Evolutionary conservation across 2,113 vertebrate species (phyloP).

Genomic region (Rhinogobius similis): DNA sequence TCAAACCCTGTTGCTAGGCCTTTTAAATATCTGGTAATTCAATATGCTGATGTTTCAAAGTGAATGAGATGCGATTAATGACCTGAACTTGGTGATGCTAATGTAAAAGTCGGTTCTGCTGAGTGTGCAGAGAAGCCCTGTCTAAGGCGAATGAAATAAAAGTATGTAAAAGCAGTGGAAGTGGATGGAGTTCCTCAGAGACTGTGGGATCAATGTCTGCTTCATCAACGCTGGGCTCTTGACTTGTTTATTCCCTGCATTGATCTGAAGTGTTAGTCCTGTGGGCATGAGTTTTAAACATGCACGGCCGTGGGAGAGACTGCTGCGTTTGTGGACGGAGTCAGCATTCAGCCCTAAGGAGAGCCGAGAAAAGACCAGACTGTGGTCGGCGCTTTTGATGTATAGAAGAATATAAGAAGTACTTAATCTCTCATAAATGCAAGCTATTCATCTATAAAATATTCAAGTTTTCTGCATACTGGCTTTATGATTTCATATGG

Average conservation of each 20-base stretch:
- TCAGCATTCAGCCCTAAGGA: constrained; percentile 27
- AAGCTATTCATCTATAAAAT: background rate
- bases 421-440: background rate
- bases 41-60: background rate
- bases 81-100: constrained; percentile 14
- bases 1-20: background rate
- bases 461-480: background rate
- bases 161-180: constrained; percentile 47
- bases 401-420: background rate
- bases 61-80: background rate
- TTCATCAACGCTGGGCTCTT: constrained; percentile 63
- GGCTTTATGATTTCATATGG: background rate
- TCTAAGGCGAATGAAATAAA: constrained; percentile 49
- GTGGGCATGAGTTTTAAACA: constrained; percentile 23
- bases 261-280: constrained; percentile 49
- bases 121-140: constrained; percentile 30
- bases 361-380: constrained; percentile 10
- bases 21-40: too few relatives aligned
- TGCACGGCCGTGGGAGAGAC: constrained; percentile 23
- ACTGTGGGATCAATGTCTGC: constrained; percentile 63
- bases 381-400: background rate
- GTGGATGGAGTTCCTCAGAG: constrained; percentile 35
- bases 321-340: too few relatives aligned
- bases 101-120: constrained; percentile 30
- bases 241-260: constrained; percentile 67